Conservation (phyloP, 2,797 vertebrate genomes). For the Aulostomus chinensis region DNA sequence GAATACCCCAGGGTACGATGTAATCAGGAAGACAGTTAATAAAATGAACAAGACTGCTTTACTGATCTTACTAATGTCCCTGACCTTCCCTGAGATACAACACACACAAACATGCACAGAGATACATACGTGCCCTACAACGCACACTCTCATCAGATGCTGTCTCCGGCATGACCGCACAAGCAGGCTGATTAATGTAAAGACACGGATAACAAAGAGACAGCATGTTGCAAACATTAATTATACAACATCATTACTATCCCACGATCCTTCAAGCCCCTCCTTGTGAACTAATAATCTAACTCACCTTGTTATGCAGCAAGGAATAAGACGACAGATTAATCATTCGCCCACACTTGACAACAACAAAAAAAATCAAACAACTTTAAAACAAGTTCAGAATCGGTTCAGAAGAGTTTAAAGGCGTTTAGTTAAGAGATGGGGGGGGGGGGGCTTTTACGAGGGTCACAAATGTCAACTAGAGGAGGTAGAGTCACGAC, state of each 20-base stretch:
- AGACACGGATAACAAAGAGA: slow-evolving; percentile 10
- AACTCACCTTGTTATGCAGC: not conserved
- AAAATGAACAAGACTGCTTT: slow-evolving; percentile 73
- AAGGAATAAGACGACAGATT: slow-evolving; percentile 4
- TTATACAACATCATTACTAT: slow-evolving; percentile 7
- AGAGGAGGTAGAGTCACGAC: slow-evolving; percentile 19
- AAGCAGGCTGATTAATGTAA: slow-evolving; percentile 16
- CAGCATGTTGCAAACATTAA: slow-evolving; percentile 4
- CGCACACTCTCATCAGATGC: slow-evolving; percentile 3
- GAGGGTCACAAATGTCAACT: slow-evolving; percentile 30
- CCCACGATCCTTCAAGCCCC: slow-evolving; percentile 3
- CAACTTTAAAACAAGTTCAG: slow-evolving; percentile 1
- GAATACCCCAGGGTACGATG: slow-evolving; percentile 65
- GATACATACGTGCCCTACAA: slow-evolving; percentile 14
- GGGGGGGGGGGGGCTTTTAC: slow-evolving; percentile 10
- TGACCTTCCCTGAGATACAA: slow-evolving; percentile 60
- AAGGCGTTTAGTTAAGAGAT: slow-evolving; percentile 20
- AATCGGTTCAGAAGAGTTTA: slow-evolving; percentile 3
- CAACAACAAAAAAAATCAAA: slow-evolving; percentile 5
- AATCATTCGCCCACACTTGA: slow-evolving; percentile 1
- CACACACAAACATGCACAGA: slow-evolving; percentile 27
- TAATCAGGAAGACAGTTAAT: slow-evolving; percentile 75
- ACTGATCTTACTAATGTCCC: slow-evolving; percentile 66
- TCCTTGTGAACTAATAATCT: not conserved
- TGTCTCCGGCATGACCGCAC: slow-evolving; percentile 1